Conservation (phyloP, 2,888 invertebrate genomes). For the Sinhomidia bicolor region DNA sequence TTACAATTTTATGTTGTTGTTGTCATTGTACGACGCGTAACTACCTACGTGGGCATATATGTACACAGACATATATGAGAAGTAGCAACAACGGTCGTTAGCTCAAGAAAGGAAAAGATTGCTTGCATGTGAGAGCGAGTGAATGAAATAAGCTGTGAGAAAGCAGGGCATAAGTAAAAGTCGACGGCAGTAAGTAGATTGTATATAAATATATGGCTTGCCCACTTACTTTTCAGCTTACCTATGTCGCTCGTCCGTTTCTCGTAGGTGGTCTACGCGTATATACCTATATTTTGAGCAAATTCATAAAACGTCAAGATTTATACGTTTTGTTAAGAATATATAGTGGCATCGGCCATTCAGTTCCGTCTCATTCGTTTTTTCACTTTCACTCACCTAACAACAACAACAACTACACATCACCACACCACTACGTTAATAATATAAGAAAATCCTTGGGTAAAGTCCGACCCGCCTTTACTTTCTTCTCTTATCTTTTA, state of each 20-base stretch:
- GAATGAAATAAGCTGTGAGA: conserved; percentile 33
- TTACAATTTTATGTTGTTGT: conserved; percentile 15
- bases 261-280: neutral
- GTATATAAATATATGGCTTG: neutral
- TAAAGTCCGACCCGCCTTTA: conserved; percentile 55
- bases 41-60: neutral
- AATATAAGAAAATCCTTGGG: conserved; percentile 58
- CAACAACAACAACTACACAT: conserved; percentile 31
- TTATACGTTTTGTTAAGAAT: neutral
- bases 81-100: neutral
- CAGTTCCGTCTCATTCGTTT: conserved; percentile 31
- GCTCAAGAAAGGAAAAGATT: neutral
- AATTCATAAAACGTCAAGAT: conserved; percentile 24
- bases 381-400: conserved; percentile 38
- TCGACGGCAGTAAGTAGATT: neutral
- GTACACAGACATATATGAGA: neutral
- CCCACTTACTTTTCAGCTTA: neutral
- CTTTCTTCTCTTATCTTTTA: neutral
- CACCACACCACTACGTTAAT: neutral
- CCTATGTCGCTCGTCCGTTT: neutral
- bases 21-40: neutral
- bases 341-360: neutral
- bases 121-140: neutral
- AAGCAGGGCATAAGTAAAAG: neutral
- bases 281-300: too few relatives aligned